Evolutionary conservation across 2,113 vertebrate genomes (phyloP), one percentile per base, ranked within the genome.

Genomic region (Lophotis ruficrista): DNA sequence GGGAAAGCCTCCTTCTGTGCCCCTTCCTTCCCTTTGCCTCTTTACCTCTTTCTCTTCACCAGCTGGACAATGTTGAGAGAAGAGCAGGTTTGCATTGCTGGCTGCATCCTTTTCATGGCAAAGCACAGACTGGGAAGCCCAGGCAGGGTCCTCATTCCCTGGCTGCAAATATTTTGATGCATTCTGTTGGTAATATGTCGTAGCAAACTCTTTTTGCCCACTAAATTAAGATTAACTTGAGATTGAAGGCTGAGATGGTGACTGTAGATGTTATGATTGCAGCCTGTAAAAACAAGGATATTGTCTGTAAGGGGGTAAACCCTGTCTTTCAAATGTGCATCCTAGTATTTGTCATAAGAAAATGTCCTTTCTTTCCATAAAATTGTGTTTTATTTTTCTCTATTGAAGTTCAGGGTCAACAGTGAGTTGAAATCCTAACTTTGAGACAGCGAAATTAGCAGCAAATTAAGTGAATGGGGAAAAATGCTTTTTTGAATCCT

Each of bases 51-150:
- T 43, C 18, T 45, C 38, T 76, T 85, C 4, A 14, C 14, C 37
- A 65, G 22, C 30, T 80, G n/a, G 45, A n/a, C 5, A 25, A 17
- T 14, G 10, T 3, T 75, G 50, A 41, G 15, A 68, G 22, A 82
- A 21, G 31, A 56, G 38, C 6, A 54, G 7, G 19, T 62, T 41
- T 90, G 13, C 10, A 10, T 35, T 15, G 8, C 7, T 54, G 38
- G 28, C 14, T 28, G 27, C 10, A 41, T 37, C 10, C 13, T 66
- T 56, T 37, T 10, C 20, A 30, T 6, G 4, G 9, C 17, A 54
- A 54, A 76, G 4, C 12, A 30, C 0, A 6, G 37, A 18, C 24
- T 1, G 0, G 21, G 15, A 20, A 22, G 62, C 23, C 19, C 16
- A 75, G 41, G 5, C 11, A 58, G 14, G 12, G 12, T 60, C 9